A percentile compares a stretch with the other conserved stretches of the same genome.
These are phyloP conservation scores for Sebastes diploproa DNA, from an alignment of 2,797 vertebrate genomes.

Conservation along the genomic window DNA sequence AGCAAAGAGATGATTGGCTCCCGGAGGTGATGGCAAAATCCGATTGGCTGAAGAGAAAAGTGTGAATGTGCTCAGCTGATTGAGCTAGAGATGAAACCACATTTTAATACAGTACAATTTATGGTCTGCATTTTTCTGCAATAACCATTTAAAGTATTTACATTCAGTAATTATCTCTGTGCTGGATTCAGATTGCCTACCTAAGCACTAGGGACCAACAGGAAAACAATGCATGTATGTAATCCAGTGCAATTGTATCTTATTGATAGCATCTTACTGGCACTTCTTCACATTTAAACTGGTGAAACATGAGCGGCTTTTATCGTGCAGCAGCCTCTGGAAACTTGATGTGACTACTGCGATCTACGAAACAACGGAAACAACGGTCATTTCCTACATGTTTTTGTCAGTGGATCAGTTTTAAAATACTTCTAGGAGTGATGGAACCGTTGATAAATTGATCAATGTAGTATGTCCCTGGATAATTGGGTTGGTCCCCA, in stretches of 20 bases:
- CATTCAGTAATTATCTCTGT: not conserved
- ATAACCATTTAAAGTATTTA: not conserved
- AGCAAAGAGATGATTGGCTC: not conserved
- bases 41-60: not conserved
- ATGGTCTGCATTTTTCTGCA: not conserved
- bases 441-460: fast-evolving
- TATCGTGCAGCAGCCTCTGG: not conserved
- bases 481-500: no score
- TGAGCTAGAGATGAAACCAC: not conserved
- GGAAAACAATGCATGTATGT: not conserved
- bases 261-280: not conserved
- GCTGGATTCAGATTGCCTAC: not conserved
- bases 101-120: not conserved
- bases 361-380: not conserved
- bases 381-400: not conserved
- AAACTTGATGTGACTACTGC: not conserved
- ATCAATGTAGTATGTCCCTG: no score
- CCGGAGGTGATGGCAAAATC: not conserved
- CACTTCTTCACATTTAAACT: not conserved
- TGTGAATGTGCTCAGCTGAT: not conserved
- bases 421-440: no score
- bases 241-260: not conserved
- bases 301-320: not conserved
- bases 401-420: not conserved
- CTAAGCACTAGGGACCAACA: not conserved